A percentile compares a stretch with the other conserved stretches of the same genome.
These are phyloP conservation scores for Pristiophorus japonicus DNA, from an alignment of 2,113 vertebrate species.

Conservation along the genomic window DNA sequence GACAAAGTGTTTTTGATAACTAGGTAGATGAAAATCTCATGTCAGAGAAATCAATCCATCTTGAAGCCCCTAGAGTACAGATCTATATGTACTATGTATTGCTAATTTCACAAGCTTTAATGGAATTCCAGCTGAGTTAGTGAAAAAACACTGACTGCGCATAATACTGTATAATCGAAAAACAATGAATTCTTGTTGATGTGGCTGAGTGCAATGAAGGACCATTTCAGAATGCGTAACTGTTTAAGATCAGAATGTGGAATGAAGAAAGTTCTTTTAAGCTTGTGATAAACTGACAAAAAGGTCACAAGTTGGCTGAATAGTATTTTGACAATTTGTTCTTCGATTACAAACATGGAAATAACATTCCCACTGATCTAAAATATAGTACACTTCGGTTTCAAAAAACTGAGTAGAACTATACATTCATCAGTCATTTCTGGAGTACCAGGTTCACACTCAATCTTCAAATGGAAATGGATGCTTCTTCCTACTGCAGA, in stretches of 20 bases:
- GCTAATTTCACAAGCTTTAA: conserved; percentile 51
- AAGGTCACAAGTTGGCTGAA: neutral
- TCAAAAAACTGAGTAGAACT: neutral
- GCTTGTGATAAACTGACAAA: neutral
- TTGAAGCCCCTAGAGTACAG: conserved; percentile 52
- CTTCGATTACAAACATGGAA: neutral
- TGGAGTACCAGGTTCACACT: neutral
- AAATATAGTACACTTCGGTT: neutral
- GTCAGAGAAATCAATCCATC: conserved; percentile 60
- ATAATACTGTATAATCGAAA: conserved; percentile 29
- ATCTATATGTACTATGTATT: conserved; percentile 53
- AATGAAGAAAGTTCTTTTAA: neutral
- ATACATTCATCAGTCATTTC: neutral
- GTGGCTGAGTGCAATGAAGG: conserved; percentile 23
- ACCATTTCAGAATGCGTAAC: neutral
- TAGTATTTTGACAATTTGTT: neutral
- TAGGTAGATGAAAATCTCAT: conserved; percentile 60
- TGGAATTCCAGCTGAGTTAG: conserved; percentile 46
- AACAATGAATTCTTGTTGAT: conserved; percentile 31
- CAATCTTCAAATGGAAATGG: neutral
- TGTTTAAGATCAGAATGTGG: neutral
- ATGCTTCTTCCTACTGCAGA: too few relatives aligned
- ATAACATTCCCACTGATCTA: neutral
- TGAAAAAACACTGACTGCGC: conserved; percentile 33
- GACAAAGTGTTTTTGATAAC: conserved; percentile 60